Base-by-base conservation (phyloP, 2,888 invertebrate species). In the Rosalia funebris region DNA sequence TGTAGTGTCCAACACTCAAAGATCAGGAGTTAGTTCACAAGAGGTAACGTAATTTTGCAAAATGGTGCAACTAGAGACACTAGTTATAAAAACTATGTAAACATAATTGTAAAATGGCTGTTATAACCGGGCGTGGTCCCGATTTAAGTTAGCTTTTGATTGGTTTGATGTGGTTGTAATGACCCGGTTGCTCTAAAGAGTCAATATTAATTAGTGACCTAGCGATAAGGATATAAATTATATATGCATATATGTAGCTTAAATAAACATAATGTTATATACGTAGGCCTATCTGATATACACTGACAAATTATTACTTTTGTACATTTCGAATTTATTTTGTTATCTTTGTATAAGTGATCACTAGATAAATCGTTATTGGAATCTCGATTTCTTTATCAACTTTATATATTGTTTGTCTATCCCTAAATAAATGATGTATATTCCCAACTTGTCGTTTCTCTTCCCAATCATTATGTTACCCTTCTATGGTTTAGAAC, bases 261-360 rank as follows among this genome's bases (percentile, higher is more conserved):
- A 75, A 74, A 62, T 53, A 62, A 62, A 57, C 42, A 65, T 65
- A 62, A 55, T 63, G 63, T 69, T 57, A 68, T 71, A 70, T 73
- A 74, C 75, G 78, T 79, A 79, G 78, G 78, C 79, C 79, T 79
- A 79, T 78, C 75, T 77, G 75, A 75, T 77, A 77, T 73, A 78
- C 77, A 77, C 73, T 74, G 70, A 74, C 72, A 72, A 70, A 72
- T 73, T 72, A 73, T 76, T 75, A 75, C 69, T 75, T 76, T 77
- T 77, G 72, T 77, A 79, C 73, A 76, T 76, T 76, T 73, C 71
- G 71, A 64, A 72, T 71, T 72, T 75, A 73, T 73, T 76, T 77
- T 76, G 70, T 74, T 71, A 73, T 71, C 70, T 74, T 76, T 76
- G 71, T 73, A 76, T 71, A 69, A 62, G 54, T 63, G 62, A 64